A percentile compares a stretch with the other conserved stretches of the same genome.
These are phyloP conservation scores for Silurus asotus DNA, from an alignment of 2,113 vertebrate genomes.

Conservation along the genomic window DNA sequence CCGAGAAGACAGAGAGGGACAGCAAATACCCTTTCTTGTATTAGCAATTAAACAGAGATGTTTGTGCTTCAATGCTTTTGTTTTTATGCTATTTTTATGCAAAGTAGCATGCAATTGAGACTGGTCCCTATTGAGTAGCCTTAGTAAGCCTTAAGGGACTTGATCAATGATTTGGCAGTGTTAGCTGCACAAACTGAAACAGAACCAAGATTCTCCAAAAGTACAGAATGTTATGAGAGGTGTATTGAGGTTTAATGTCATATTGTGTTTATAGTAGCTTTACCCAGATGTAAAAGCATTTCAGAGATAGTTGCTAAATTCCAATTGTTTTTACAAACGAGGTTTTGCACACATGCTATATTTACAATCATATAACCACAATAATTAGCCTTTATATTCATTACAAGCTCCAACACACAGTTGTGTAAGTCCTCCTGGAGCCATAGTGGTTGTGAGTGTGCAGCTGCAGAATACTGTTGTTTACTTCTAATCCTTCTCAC, in stretches of 20 bases:
- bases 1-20: not conserved
- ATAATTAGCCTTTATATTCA: not conserved
- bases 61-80: not conserved
- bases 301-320: not conserved
- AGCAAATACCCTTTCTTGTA: not conserved
- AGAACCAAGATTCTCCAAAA: not conserved
- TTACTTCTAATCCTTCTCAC: slow-evolving; percentile 37
- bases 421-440: not conserved
- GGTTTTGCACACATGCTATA: not conserved
- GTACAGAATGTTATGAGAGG: not conserved
- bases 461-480: slow-evolving; percentile 38
- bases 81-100: not conserved
- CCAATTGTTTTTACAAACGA: not conserved
- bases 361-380: not conserved
- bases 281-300: not conserved
- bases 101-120: not conserved
- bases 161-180: not conserved
- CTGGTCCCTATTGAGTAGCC: not conserved
- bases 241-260: not conserved
- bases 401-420: not conserved
- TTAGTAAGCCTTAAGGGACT: not conserved
- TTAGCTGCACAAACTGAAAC: not conserved
- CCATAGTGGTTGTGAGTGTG: not conserved
- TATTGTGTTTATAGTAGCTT: not conserved
- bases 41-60: not conserved